A percentile compares a stretch with the other conserved stretches of the same genome.
phyloP scores from a whole-genome alignment of 2,113 vertebrate species.

The Pseudorectes ferrugineus region DNA sequence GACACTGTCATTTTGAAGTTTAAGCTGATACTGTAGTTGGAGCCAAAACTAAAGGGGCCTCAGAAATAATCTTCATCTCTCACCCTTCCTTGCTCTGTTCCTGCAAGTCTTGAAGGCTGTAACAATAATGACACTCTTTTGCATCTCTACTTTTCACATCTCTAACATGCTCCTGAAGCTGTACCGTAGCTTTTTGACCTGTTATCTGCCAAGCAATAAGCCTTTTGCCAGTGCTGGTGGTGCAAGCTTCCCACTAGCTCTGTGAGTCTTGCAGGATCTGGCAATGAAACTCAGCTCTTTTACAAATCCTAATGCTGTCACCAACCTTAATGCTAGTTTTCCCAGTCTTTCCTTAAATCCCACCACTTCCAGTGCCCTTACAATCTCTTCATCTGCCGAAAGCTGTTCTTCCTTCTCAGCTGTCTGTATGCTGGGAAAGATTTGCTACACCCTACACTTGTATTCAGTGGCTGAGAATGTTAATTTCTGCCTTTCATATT shows the following conservation, averaged over 20 bases:
- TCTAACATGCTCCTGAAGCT: not conserved
- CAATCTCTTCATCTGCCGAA: not conserved
- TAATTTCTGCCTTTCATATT: conserved; percentile 16
- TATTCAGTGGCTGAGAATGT: conserved; percentile 38
- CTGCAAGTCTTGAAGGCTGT: not conserved
- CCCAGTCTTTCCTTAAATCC: not conserved
- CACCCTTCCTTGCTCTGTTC: not conserved
- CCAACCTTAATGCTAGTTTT: not conserved
- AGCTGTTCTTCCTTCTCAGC: not conserved
- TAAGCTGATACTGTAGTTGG: not conserved
- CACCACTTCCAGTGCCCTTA: not conserved
- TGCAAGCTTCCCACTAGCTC: not conserved
- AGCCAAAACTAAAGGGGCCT: not conserved
- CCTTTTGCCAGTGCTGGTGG: not conserved
- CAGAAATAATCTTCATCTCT: not conserved
- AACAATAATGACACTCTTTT: not conserved
- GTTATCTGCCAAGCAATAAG: not conserved
- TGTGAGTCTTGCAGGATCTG: not conserved
- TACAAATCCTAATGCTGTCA: not conserved
- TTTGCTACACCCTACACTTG: not conserved
- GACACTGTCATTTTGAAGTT: not conserved
- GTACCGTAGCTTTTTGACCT: not conserved
- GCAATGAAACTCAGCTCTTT: not conserved
- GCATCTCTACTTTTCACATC: not conserved
- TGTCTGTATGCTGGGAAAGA: not conserved